phyloP scores from a whole-genome alignment of 2,888 invertebrate genomes.

The Drosophila mimetica region DNA sequence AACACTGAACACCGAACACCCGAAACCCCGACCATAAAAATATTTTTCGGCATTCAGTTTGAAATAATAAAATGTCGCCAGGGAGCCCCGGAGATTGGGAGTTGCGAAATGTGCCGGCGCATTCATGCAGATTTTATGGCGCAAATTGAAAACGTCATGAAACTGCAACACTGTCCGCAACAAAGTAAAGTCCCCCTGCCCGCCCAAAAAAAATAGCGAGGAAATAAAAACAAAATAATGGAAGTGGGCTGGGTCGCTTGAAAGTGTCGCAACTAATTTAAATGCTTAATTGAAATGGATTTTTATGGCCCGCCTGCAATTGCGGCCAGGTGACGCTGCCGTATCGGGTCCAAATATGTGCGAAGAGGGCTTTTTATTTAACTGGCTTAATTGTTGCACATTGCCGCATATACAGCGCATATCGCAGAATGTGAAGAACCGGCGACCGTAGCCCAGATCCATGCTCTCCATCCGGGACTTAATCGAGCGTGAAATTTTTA shows the following conservation, averaged over 20 bases:
- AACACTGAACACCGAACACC: background rate
- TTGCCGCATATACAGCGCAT: conserved; percentile 29
- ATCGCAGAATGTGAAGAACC: background rate
- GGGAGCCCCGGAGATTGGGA: conserved; percentile 26
- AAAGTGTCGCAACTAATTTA: conserved; percentile 81
- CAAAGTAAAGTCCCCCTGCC: conserved; percentile 53
- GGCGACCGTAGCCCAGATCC: conserved; percentile 12
- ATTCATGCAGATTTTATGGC: conserved; percentile 80
- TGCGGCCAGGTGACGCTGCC: conserved; percentile 56
- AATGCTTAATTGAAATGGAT: conserved; percentile 82
- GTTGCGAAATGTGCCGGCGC: conserved; percentile 50
- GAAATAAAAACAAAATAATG: conserved; percentile 6
- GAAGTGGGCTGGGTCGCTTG: conserved; percentile 35
- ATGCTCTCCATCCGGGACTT: conserved; percentile 42
- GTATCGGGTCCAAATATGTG: conserved; percentile 68
- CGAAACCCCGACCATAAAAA: conserved; percentile 57
- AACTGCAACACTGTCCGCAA: conserved; percentile 57
- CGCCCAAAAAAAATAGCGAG: background rate
- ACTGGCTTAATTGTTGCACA: conserved; percentile 76
- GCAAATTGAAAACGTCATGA: conserved; percentile 81
- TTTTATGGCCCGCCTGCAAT: conserved; percentile 70
- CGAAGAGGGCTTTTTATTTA: conserved; percentile 76
- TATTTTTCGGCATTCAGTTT: conserved; percentile 62
- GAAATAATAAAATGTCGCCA: conserved; percentile 66
- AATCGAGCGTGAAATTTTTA: conserved; percentile 72